Evolutionary conservation across 2,888 invertebrate species (phyloP).

Genomic region (Mimas tiliae): DNA sequence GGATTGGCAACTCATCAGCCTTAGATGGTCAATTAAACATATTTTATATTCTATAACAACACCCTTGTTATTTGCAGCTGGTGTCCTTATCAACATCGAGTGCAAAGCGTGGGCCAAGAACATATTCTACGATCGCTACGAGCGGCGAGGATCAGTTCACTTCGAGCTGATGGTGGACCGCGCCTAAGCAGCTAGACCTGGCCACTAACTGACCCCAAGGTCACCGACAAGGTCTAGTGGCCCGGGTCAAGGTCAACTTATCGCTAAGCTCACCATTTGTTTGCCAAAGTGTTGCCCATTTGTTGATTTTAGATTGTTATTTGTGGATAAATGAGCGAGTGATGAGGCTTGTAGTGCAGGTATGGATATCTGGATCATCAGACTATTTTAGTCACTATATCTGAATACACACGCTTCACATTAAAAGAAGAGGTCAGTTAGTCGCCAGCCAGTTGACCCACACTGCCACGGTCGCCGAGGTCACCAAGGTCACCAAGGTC

Average conservation of each 20-base stretch:
- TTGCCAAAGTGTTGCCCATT: constrained; percentile 24
- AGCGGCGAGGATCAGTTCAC: constrained; percentile 96
- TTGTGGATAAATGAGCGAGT: constrained; percentile 18
- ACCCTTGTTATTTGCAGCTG: constrained; percentile 81
- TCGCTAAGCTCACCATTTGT: constrained; percentile 21
- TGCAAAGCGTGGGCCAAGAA: constrained; percentile 97
- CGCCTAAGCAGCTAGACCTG: constrained; percentile 57
- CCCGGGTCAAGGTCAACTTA: constrained; percentile 24
- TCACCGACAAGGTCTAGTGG: constrained; percentile 24
- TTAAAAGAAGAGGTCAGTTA: constrained; percentile 17
- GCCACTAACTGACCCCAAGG: constrained; percentile 26
- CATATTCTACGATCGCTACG: constrained; percentile 93
- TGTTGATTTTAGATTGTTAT: constrained; percentile 24
- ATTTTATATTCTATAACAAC: too few species aligned
- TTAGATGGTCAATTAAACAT: too few species aligned
- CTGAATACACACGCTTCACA: constrained; percentile 11
- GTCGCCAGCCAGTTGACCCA: constrained; percentile 14
- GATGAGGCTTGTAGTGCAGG: constrained; percentile 15
- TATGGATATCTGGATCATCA: background rate
- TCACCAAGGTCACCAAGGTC: constrained; percentile 43
- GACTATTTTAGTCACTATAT: background rate
- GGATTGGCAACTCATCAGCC: too few species aligned
- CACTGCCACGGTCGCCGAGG: constrained; percentile 31
- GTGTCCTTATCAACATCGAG: constrained; percentile 95
- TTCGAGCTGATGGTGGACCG: constrained; percentile 96